Evolutionary conservation across 2,113 vertebrate species (phyloP).

Genomic region (Tautogolabrus adspersus): DNA sequence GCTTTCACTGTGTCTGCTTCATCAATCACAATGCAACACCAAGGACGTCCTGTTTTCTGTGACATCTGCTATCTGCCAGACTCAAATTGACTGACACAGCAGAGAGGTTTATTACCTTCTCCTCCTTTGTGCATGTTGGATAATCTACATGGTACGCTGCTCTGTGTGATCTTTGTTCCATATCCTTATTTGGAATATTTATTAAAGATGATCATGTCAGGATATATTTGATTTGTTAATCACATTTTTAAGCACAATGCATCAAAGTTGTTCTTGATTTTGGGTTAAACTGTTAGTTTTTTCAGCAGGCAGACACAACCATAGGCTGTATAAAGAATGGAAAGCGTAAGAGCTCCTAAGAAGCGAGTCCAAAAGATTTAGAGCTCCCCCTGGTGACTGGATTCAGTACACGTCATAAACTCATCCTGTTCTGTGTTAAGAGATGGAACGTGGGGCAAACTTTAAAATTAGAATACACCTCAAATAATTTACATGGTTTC

Average conservation of each 20-base stretch:
- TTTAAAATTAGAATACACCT: too few relatives aligned
- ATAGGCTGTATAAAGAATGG: too few relatives aligned
- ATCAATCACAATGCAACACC: slow-evolving; percentile 75
- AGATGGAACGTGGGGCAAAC: too few relatives aligned
- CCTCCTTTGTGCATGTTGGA: slow-evolving; percentile 22
- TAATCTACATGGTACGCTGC: background rate
- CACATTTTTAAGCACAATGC: slow-evolving; percentile 6
- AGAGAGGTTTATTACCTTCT: slow-evolving; percentile 36
- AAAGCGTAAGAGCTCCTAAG: too few relatives aligned
- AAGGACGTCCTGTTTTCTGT: slow-evolving; percentile 74
- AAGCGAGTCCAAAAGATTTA: too few relatives aligned
- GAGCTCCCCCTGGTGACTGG: too few relatives aligned
- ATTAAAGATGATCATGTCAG: background rate
- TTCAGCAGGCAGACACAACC: too few relatives aligned
- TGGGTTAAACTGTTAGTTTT: background rate
- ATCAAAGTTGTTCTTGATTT: background rate
- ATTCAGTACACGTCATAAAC: too few relatives aligned
- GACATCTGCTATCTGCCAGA: slow-evolving; percentile 72
- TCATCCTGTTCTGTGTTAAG: too few relatives aligned
- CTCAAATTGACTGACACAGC: slow-evolving; percentile 64
- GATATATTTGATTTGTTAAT: background rate
- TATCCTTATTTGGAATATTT: slow-evolving; percentile 14
- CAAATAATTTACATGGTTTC: too few relatives aligned
- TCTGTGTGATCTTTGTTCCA: slow-evolving; percentile 18
- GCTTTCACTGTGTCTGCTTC: slow-evolving; percentile 56